Percentiles rank a stretch among this genome's conserved stretches.
Conservation (phyloP, 1,140 invertebrate genomes). For the Zaprionus inermis region DNA sequence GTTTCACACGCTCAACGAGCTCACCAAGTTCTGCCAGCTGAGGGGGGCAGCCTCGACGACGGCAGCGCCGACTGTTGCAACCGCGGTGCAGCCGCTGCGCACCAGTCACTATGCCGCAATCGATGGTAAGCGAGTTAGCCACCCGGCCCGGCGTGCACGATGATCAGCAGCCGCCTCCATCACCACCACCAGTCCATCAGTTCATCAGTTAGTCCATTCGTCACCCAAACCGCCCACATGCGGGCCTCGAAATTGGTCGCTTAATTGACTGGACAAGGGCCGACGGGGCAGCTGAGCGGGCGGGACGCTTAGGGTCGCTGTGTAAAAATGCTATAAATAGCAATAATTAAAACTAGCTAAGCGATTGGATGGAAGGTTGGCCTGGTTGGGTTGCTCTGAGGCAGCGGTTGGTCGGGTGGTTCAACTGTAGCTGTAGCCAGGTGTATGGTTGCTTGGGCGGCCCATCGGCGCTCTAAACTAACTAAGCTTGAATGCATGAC, state of each 20-base stretch:
- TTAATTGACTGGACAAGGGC: slow-evolving; percentile 21
- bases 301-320: background rate
- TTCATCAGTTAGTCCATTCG: too few species aligned
- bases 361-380: slow-evolving; percentile 9
- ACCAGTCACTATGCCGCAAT: slow-evolving; percentile 31
- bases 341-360: slow-evolving; percentile 38
- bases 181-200: too few species aligned
- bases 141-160: background rate
- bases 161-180: background rate
- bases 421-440: slow-evolving; percentile 14
- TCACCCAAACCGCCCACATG: too few species aligned
- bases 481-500: slow-evolving; percentile 53
- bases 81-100: slow-evolving; percentile 18
- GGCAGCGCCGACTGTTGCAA: slow-evolving; percentile 4
- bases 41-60: slow-evolving; percentile 46
- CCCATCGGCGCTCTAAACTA: slow-evolving; percentile 16
- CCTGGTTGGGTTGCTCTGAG: slow-evolving; percentile 30
- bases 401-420: slow-evolving; percentile 26
- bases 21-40: slow-evolving; percentile 76
- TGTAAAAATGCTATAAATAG: slow-evolving; percentile 50
- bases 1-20: slow-evolving; percentile 81
- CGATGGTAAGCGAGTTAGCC: slow-evolving; percentile 42
- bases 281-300: background rate
- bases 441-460: slow-evolving; percentile 21
- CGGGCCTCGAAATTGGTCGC: slow-evolving; percentile 24